A percentile compares a stretch with the other conserved stretches of the same genome.
phyloP scores from a whole-genome alignment of 1,140 invertebrate species.

The Holcopasites calliopsidis region DNA sequence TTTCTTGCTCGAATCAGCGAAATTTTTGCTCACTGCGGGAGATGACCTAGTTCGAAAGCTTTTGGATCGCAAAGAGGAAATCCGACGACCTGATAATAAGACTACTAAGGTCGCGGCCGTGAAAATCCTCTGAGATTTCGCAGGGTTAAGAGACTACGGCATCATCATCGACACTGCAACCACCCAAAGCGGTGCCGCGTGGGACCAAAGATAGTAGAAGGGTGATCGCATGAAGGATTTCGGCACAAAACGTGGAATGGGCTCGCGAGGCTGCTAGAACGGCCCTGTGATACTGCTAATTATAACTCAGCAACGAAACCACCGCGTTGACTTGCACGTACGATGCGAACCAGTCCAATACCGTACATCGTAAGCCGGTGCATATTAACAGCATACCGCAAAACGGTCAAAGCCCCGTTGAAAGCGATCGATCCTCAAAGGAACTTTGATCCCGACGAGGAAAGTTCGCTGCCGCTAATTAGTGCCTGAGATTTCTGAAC shows the following conservation, averaged over 20 bases:
- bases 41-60: slow-evolving; percentile 18
- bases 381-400: neutral
- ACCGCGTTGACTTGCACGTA: slow-evolving; percentile 60
- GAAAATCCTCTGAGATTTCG: neutral
- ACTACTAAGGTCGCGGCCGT: slow-evolving; percentile 13
- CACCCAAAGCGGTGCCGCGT: too few species aligned
- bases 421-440: slow-evolving; percentile 1
- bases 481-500: neutral
- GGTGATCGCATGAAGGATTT: too few species aligned
- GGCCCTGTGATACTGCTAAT: slow-evolving; percentile 66
- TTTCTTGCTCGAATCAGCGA: too few species aligned
- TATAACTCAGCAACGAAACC: slow-evolving; percentile 69
- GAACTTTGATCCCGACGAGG: too few species aligned
- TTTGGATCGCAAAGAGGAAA: neutral
- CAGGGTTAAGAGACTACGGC: neutral
- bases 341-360: slow-evolving; percentile 40
- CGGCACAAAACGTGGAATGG: neutral
- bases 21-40: neutral
- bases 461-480: slow-evolving; percentile 34
- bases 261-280: slow-evolving; percentile 40
- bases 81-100: neutral
- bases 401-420: slow-evolving; percentile 9
- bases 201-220: too few species aligned
- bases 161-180: too few species aligned
- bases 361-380: slow-evolving; percentile 9